Conservation (phyloP, 2,113 vertebrate genomes). For the Pholis gunnellus region DNA sequence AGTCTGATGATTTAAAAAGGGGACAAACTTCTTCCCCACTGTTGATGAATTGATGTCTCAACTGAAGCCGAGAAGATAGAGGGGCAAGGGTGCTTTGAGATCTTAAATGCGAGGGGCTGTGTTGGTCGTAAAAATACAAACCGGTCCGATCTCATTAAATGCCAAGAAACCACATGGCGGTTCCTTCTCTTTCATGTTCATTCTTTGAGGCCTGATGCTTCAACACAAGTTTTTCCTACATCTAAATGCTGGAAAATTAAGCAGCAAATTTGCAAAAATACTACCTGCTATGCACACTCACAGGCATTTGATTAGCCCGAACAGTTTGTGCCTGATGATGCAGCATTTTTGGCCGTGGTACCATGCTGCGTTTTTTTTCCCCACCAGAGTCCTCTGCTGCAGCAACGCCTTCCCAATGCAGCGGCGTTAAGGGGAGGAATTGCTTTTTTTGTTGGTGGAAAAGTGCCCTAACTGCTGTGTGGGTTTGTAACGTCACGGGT, state of each 20-base stretch:
- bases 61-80: constrained; percentile 2
- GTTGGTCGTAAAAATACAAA: not conserved
- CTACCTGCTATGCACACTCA: not conserved
- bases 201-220: not conserved
- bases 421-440: constrained; percentile 3
- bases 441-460: constrained; percentile 21
- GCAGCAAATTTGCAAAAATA: not conserved
- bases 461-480: not conserved
- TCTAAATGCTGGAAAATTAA: not conserved
- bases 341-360: not conserved
- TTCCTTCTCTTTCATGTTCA: not conserved
- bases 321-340: not conserved
- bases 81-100: not conserved
- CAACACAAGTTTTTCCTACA: not conserved
- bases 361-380: not conserved
- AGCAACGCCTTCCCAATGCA: constrained; percentile 10
- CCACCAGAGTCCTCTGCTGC: not conserved
- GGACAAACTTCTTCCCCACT: constrained; percentile 10
- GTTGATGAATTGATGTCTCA: constrained; percentile 4
- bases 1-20: constrained; percentile 9
- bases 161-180: not conserved
- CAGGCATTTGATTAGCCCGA: not conserved
- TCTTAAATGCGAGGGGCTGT: not conserved
- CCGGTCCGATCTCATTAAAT: constrained; percentile 1
- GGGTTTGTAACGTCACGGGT: not conserved